These are phyloP conservation scores for Drosophila borborema DNA, from an alignment of 2,888 invertebrate genomes.

Conservation along the genomic window DNA sequence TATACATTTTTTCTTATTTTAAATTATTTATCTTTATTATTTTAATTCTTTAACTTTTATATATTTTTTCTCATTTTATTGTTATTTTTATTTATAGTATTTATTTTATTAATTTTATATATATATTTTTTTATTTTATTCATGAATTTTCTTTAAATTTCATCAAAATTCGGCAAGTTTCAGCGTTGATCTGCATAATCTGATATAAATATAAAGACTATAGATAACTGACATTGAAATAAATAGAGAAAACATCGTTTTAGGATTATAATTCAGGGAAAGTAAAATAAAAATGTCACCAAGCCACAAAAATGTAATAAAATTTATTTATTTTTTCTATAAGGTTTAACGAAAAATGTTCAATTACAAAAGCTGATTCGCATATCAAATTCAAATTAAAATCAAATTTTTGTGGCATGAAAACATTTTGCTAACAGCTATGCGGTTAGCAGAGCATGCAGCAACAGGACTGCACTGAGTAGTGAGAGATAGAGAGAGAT, in stretches of 20 bases:
- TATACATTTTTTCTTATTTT: too few relatives aligned
- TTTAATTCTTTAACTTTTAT: too few relatives aligned
- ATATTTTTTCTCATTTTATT: too few relatives aligned
- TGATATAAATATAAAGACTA: not conserved
- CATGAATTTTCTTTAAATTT: too few relatives aligned
- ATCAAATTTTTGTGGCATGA: slow-evolving; percentile 54
- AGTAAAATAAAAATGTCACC: not conserved
- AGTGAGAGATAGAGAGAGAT: not conserved
- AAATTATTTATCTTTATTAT: too few relatives aligned
- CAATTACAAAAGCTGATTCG: slow-evolving; percentile 32
- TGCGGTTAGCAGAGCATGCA: not conserved
- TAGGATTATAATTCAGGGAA: not conserved
- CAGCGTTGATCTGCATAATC: not conserved
- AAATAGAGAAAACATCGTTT: not conserved
- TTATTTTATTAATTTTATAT: too few relatives aligned
- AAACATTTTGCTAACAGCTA: slow-evolving; percentile 39
- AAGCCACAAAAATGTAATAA: not conserved
- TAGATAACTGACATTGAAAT: not conserved
- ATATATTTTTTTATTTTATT: too few relatives aligned
- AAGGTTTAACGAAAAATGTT: slow-evolving; percentile 30
- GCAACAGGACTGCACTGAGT: not conserved
- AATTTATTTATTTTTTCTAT: not conserved
- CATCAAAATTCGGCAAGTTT: too few relatives aligned
- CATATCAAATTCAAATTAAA: slow-evolving; percentile 59
- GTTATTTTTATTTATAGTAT: too few relatives aligned